Base-by-base conservation (phyloP, 2,113 vertebrate species). In the Ammodramus savannarum region DNA sequence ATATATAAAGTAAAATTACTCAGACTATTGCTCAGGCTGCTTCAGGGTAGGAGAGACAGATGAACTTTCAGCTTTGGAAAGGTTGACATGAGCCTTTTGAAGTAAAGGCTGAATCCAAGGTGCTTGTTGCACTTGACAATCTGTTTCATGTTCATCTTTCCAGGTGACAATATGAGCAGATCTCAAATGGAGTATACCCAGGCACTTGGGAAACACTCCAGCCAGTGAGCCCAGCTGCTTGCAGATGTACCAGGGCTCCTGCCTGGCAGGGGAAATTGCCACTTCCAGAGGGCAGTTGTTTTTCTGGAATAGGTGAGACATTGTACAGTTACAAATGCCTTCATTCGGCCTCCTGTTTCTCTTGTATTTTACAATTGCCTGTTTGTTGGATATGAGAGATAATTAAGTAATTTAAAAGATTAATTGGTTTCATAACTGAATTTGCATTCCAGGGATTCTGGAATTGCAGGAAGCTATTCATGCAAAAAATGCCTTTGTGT, bases 391-490 rank as follows among this genome's bases (percentile, higher is more conserved):
- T 87, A 49, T 55, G 78, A 73, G 71, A 80, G 43, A 90, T 85
- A 96, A 91, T 92, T 78, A 89, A 95, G 63, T 91, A 66, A 73
- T 95, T 86, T 67, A 85, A 94, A 92, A 88, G 85, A 96, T 91
- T 95, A 87, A 95, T 91, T 94, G 76, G 59, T 90, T 93, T 96
- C 72, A 93, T 96, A 93, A 93, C 75, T 81, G 83, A 95, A 92
- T 90, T 93, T 88, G 39, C 82, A 95, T 96, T 96, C 90, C 87
- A 83, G 31, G 59, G 71, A 83, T 93, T 90, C 81, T 85, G 63
- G 86, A 94, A 93, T 92, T 88, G 51, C 75, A 84, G 79, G 79
- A 93, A 74, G 62, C 59, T 86, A 65, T 94, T 94, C 85, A 94
- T 91, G 93, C 75, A 93, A 88, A 93, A 95, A 95, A 93, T 34